Conservation (phyloP, 2,113 vertebrate species). For the Tympanuchus pallidicinctus region DNA sequence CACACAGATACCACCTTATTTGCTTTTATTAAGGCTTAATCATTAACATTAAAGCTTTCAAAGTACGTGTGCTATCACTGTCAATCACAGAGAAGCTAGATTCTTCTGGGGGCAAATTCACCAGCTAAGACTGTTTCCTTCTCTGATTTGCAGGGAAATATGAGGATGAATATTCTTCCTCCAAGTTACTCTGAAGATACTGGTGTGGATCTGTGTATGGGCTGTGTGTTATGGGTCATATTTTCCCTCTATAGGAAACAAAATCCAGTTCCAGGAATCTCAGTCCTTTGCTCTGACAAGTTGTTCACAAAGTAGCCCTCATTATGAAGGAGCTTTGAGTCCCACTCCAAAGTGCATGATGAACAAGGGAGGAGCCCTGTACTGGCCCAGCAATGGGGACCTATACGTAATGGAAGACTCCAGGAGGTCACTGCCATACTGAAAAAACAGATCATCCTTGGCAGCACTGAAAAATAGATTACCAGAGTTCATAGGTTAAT, state of each 20-base stretch:
- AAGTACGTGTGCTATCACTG: constrained; percentile 79
- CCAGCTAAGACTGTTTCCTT: constrained; percentile 2
- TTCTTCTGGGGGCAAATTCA: constrained; percentile 65
- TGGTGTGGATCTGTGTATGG: not conserved
- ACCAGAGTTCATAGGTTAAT: not conserved
- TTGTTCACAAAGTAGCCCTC: not conserved
- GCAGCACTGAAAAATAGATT: not conserved
- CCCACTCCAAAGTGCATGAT: not conserved
- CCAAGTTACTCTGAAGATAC: not conserved
- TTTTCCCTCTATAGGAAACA: not conserved
- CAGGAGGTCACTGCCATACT: accelerated
- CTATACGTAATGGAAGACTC: not conserved
- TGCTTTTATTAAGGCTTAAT: constrained; percentile 85
- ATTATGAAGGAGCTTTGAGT: not conserved
- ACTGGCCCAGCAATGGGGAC: not conserved
- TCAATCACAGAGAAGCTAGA: constrained; percentile 74
- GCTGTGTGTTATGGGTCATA: not conserved
- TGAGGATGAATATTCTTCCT: not conserved
- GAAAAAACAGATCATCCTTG: not conserved
- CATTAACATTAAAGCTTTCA: constrained; percentile 80
- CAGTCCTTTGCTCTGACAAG: not conserved
- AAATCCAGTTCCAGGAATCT: not conserved
- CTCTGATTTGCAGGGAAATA: not conserved
- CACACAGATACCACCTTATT: constrained; percentile 82
- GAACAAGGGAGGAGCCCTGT: not conserved